These are phyloP conservation scores for Psettodes erumei DNA, from an alignment of 2,113 vertebrate species.

Conservation along the genomic window DNA sequence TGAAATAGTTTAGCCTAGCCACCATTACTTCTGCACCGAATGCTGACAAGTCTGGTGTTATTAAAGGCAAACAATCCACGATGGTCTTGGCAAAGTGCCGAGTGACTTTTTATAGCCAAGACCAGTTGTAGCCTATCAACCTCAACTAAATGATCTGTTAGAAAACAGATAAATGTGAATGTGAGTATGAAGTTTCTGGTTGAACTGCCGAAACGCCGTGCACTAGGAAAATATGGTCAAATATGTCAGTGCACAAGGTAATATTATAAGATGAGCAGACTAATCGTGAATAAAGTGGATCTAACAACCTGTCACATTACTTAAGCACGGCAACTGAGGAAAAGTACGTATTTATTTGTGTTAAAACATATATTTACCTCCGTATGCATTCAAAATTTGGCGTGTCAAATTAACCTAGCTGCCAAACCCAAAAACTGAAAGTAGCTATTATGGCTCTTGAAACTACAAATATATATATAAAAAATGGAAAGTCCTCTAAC, in stretches of 20 bases:
- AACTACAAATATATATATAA: conserved; percentile 36
- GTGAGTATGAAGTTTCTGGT: conserved; percentile 44
- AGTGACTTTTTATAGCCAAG: conserved; percentile 57
- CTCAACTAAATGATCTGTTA: conserved; percentile 55
- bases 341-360: conserved; percentile 29
- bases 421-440: conserved; percentile 36
- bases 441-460: conserved; percentile 33
- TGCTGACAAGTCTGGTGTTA: conserved; percentile 63
- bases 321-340: conserved; percentile 4
- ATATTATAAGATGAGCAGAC: conserved; percentile 8
- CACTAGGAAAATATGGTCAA: conserved; percentile 31
- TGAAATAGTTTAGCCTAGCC: conserved; percentile 56
- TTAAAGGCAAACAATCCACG: conserved; percentile 71
- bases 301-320: conserved; percentile 30
- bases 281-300: conserved; percentile 26
- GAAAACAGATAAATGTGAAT: conserved; percentile 49
- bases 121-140: conserved; percentile 54
- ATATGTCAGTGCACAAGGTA: conserved; percentile 27
- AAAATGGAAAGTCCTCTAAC: conserved; percentile 24
- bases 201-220: conserved; percentile 34
- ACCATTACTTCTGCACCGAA: conserved; percentile 69
- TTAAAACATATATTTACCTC: conserved; percentile 43
- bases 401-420: conserved; percentile 27
- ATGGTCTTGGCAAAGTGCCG: conserved; percentile 65
- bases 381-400: conserved; percentile 1